Base-by-base conservation (phyloP, 2,797 vertebrate species). In the Rhodeus uyekii region DNA sequence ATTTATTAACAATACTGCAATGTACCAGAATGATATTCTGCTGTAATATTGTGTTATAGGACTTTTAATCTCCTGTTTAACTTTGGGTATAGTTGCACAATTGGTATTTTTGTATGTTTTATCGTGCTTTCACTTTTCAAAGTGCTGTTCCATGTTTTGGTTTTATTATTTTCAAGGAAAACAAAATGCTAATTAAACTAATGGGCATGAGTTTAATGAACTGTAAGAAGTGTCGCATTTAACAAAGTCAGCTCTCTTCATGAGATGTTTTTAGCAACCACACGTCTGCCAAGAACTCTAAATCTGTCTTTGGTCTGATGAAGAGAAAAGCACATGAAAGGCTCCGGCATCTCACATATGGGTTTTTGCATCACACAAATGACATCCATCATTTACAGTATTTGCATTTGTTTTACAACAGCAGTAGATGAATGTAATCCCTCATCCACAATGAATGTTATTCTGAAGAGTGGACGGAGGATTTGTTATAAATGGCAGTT, bases 1-100 rank as follows among this genome's bases (percentile, higher is more conserved):
- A 94, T 94, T 94, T 94, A 94, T 94, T 94, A 90, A 89, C 91
- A 91, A 85, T 74, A 82, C 90, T 92, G 83, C 91, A 91, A 85
- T 85, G 8, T 90, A 90, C 90, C 86, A 90, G 91, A 93, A 91
- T 92, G 90, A 89, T 90, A 65, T 82, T 84, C 88, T 89, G 89
- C 89, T 90, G 81, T 89, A 87, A 86, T 89, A 88, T 89, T 86
- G 65, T 42, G 55, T 76, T 87, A 86, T 89, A 48, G 29, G 68
- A 87, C 86, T 90, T 87, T 91, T 87, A 63, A 64, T 39, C 61
- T 64, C 39, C 36, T 65, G 76, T 74, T 77, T 44, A 55, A 27
- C 48, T 61, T 63, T 7, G 29, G 71, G 53, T 48, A 36, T 58
- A 84, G 42, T 55, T 80, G 38, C 65, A 39, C 39, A 79, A 63